Conservation (phyloP, 2,888 invertebrate species). For the Cosmopolites sordidus region DNA sequence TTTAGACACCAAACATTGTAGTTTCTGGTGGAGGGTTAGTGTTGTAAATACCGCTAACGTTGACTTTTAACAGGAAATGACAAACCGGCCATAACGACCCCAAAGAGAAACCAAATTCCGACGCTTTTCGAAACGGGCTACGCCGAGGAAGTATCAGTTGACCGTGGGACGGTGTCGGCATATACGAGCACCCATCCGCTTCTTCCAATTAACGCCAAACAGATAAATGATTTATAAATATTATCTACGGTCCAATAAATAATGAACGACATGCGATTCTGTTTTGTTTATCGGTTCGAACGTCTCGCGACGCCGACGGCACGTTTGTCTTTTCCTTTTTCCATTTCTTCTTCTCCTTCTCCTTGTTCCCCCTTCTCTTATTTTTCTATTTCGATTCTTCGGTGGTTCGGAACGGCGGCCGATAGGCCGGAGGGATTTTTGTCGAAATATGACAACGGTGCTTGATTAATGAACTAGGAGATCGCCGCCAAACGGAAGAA, state of each 20-base stretch:
- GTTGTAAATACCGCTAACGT: no score
- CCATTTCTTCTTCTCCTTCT: neutral
- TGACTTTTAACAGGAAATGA: no score
- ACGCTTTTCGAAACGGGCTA: neutral
- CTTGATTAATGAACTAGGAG: no score
- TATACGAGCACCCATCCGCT: neutral
- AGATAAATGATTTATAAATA: neutral
- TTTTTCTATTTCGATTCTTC: no score
- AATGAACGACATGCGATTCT: neutral
- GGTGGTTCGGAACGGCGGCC: no score
- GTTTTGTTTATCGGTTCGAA: neutral
- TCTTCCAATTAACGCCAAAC: neutral
- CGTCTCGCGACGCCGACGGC: neutral
- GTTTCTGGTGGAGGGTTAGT: no score
- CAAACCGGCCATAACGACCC: neutral
- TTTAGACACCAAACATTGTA: no score
- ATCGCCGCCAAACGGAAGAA: no score
- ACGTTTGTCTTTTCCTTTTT: neutral
- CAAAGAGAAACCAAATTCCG: neutral
- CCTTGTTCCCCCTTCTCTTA: no score
- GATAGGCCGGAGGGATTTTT: no score
- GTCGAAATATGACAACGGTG: no score
- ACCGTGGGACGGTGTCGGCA: neutral
- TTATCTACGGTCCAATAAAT: slow-evolving; percentile 1
- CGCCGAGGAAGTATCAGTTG: neutral